Base-by-base conservation (phyloP, 2,113 vertebrate species). In the Otus sunia region DNA sequence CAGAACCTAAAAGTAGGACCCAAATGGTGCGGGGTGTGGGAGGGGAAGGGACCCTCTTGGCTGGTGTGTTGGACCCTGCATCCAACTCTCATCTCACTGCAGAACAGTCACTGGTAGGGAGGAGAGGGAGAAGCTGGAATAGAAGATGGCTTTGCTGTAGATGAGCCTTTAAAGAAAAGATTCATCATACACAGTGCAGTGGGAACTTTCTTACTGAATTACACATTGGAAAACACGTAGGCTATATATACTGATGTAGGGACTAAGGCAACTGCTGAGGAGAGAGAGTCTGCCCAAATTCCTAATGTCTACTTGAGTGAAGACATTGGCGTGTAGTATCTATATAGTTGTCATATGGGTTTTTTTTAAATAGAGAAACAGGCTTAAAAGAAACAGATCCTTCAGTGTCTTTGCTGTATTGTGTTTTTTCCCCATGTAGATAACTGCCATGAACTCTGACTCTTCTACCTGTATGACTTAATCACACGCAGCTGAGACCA, bases 241-340 rank as follows among this genome's bases (percentile, higher is more conserved):
- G 23, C 27, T 22, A 1, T 36, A 9, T 11, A 8, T 56, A 21
- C 15, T 60, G 39, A 36, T 39, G 15, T 2, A 72, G 10, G 25
- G 25, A 53, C 30, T 14, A 34, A 56, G 9, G 23, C 12, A 56
- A 15, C 22, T 23, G 18, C 18, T 84, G 59, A 47, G 36, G 50
- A 56, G 36, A 45, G 30, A 30, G 14, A 7, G 13, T 37, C 29
- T 73, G 23, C 34, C 30, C 25, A 22, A 26, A 80, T 45, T 84
- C 59, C 9, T 60, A 8, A n/a, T 34, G 20, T 55, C 25, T 76
- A 5, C 29, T 64, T 68, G 56, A 43, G 18, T 37, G 39, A 62
- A 56, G 18, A 59, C 9, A 21, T 36, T 37, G 27, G 6, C 11
- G 16, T 0, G 0, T 19, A 62, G 17, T 53, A 34, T 39, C 11